phyloP scores from a whole-genome alignment of 1,140 invertebrate species.

The Ctenoplectra terminalis region DNA sequence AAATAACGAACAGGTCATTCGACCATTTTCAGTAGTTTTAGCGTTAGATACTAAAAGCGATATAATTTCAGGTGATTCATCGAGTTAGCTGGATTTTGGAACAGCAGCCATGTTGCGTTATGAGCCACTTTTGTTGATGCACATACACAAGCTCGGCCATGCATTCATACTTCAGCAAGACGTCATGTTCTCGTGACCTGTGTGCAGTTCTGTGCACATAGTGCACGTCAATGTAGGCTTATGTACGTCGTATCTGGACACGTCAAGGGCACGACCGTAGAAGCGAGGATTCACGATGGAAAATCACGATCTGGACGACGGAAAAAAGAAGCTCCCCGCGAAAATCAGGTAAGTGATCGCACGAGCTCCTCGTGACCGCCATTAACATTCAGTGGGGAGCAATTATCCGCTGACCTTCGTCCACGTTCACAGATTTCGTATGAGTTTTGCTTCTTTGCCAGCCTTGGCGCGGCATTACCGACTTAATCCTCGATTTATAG shows the following conservation, averaged over 20 bases:
- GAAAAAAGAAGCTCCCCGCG: neutral
- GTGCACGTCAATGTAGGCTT: slow-evolving; percentile 13
- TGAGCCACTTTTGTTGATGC: slow-evolving; percentile 30
- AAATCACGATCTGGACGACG: slow-evolving; percentile 34
- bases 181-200: slow-evolving; percentile 42
- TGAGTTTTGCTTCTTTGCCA: neutral
- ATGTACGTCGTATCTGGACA: slow-evolving; percentile 19
- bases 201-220: neutral
- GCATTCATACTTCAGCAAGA: slow-evolving; percentile 7
- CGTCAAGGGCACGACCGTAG: slow-evolving; percentile 32
- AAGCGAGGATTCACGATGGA: slow-evolving; percentile 28
- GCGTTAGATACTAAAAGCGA: no score
- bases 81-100: slow-evolving; percentile 1
- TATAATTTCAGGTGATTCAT: slow-evolving; percentile 20
- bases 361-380: neutral
- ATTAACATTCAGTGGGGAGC: neutral
- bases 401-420: neutral
- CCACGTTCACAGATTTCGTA: neutral
- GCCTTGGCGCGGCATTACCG: neutral
- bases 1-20: no score
- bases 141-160: neutral
- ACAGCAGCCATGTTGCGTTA: neutral
- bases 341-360: slow-evolving; percentile 11
- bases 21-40: no score
- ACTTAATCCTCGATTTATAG: neutral